Evolutionary conservation across 2,888 invertebrate species (phyloP), one percentile per base, ranked within the genome.

Genomic region (Rhyacophila evoluta): DNA sequence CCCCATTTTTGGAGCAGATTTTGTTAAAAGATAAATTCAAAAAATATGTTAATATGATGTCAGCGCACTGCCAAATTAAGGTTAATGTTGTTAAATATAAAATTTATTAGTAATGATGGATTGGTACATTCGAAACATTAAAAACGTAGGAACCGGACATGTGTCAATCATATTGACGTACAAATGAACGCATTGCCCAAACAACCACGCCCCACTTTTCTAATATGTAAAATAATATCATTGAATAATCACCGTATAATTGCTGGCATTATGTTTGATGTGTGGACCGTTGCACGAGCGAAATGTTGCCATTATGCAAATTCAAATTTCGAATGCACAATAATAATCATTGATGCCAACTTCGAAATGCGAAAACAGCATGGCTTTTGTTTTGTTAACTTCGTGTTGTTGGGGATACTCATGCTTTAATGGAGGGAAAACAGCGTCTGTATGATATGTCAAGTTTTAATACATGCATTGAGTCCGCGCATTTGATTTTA

Each of bases 281-380:
- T 25, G 19, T 12, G 19, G 55, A 25, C 19, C 55, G 55, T 55
- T 55, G 19, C 19, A 19, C 55, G 55, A 55, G 55, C 55, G 19
- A 55, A 55, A 55, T 8, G 55, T 25, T 19, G 55, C 55, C 55
- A 55, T 55, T 55, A 55, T 55, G 55, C 55, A 55, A 55, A 55
- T 55, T 19, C 25, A 8, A 12, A 55, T 55, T 55, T 19, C 25
- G 25, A 12, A 55, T 55, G 55, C 55, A 55, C 55, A 55, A 55
- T 55, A 55, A 55, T 55, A 55, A 55, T 55, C 55, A 55, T 19
- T 15, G 25, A 55, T 55, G 19, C 55, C 12, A 55, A 55, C 55
- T 55, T 55, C 19, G 55, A 55, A 55, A 55, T 25, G 25, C 55
- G 55, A 19, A 55, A 19, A 19, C 19, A 6, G 19, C 55, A 19